These are phyloP conservation scores for Pionites leucogaster DNA, from an alignment of 2,113 vertebrate species.

Conservation along the genomic window DNA sequence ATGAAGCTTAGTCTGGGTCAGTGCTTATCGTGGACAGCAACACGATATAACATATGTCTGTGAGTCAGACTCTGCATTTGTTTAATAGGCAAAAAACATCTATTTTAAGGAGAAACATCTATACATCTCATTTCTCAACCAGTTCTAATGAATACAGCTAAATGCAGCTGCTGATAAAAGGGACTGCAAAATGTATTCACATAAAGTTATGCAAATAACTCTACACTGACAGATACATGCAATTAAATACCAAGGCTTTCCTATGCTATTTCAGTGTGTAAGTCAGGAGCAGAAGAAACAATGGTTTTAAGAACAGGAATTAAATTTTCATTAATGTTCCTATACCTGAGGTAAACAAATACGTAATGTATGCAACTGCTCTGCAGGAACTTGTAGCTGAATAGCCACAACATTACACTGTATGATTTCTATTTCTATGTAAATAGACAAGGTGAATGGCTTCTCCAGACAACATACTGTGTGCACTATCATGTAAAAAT, in stretches of 20 bases:
- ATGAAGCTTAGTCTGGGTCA: neutral
- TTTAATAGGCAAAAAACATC: neutral
- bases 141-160: neutral
- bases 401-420: conserved; percentile 38
- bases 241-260: neutral
- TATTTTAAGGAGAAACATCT: neutral
- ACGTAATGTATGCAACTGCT: neutral
- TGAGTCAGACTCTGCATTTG: neutral
- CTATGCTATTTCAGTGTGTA: conserved; percentile 8
- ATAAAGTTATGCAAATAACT: neutral
- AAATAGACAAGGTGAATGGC: conserved; percentile 43
- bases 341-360: conserved; percentile 21
- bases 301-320: conserved; percentile 48
- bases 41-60: neutral
- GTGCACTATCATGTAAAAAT: neutral
- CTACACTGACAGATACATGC: neutral
- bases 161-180: neutral
- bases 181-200: neutral
- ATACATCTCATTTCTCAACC: neutral
- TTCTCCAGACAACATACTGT: conserved; percentile 39
- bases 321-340: conserved; percentile 32
- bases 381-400: neutral
- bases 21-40: neutral
- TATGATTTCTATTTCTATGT: conserved; percentile 54
- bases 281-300: conserved; percentile 20